These are phyloP conservation scores for Amphimallon solstitiale DNA, from an alignment of 2,888 invertebrate genomes.

Conservation along the genomic window DNA sequence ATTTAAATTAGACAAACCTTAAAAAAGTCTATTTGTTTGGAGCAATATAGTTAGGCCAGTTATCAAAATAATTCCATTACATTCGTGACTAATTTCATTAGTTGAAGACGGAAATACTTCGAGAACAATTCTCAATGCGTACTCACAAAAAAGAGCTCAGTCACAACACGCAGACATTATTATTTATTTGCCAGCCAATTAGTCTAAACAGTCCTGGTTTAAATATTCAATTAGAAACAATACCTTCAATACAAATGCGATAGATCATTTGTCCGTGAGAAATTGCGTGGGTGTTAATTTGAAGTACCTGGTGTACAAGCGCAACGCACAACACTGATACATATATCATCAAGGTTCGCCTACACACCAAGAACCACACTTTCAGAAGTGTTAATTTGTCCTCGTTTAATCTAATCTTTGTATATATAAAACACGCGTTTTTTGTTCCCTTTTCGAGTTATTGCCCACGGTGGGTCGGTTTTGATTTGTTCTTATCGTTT, in stretches of 20 bases:
- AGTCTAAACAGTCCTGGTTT: constrained; percentile 16
- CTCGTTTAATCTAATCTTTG: constrained; percentile 21
- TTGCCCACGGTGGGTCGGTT: background rate
- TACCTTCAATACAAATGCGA: background rate
- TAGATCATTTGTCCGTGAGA: constrained; percentile 1
- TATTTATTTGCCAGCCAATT: constrained; percentile 21
- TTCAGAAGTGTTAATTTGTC: constrained; percentile 31
- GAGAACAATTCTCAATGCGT: background rate
- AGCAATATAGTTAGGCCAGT: background rate
- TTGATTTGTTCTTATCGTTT: background rate
- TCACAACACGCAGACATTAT: constrained; percentile 10
- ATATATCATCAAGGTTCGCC: background rate
- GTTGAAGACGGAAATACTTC: constrained; percentile 11
- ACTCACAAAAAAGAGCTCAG: background rate
- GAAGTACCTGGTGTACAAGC: background rate
- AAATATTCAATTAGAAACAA: constrained; percentile 26
- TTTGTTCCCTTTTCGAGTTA: background rate
- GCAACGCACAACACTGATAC: background rate
- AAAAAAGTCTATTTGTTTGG: background rate
- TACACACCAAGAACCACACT: constrained; percentile 15
- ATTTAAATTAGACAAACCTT: no score
- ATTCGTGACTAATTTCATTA: constrained; percentile 31
- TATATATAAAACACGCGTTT: background rate
- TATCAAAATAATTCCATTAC: constrained; percentile 14
- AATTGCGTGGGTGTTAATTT: constrained; percentile 2